Conservation (phyloP, 1,140 invertebrate species). For the Harpegnathos saltator region DNA sequence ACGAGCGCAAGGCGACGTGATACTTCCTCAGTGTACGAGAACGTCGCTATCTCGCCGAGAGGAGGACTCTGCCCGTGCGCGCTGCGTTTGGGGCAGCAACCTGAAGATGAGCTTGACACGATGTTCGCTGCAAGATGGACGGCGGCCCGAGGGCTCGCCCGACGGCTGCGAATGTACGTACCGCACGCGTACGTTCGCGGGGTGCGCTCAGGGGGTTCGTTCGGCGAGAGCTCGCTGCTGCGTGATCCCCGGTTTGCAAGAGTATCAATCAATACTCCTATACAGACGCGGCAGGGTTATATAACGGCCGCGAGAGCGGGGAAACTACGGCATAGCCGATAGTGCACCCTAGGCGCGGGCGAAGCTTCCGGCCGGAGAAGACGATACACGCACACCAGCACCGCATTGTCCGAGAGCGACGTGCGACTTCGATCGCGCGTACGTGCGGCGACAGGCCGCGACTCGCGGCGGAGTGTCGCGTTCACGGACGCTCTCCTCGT, state of each 20-base stretch:
- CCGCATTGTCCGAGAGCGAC: conserved; percentile 25
- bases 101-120: too few species aligned
- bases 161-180: not conserved
- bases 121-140: too few species aligned
- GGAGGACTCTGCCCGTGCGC: too few species aligned
- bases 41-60: too few species aligned
- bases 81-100: too few species aligned
- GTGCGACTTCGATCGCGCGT: not conserved
- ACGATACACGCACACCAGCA: conserved; percentile 16
- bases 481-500: not conserved
- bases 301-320: conserved; percentile 11
- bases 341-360: not conserved
- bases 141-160: too few species aligned
- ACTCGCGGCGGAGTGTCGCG: conserved; percentile 17
- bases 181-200: conserved; percentile 5
- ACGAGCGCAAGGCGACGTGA: too few species aligned
- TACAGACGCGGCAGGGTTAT: conserved; percentile 13
- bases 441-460: too few species aligned
- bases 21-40: too few species aligned
- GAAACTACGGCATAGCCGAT: not conserved
- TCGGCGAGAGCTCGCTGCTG: not conserved
- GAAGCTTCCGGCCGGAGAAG: not conserved
- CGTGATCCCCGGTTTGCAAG: not conserved
- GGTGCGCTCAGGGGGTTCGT: not conserved
- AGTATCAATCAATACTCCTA: conserved; percentile 52